phyloP scores from a whole-genome alignment of 2,888 invertebrate genomes.

The Cephus spinipes region DNA sequence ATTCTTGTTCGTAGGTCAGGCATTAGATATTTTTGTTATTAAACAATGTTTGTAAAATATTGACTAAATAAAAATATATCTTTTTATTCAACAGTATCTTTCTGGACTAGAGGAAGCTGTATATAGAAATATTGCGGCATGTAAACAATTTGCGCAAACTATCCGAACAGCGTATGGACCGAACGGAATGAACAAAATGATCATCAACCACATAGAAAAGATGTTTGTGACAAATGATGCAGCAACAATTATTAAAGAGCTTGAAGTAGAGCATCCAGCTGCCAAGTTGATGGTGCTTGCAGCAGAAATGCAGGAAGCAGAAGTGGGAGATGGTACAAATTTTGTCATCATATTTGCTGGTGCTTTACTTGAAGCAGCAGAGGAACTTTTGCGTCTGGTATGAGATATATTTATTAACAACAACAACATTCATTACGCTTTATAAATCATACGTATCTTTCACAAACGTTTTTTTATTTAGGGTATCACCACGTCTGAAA shows the following conservation, averaged over 20 bases:
- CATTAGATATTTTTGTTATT: not conserved
- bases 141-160: constrained; percentile 94
- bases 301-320: constrained; percentile 98
- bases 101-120: constrained; percentile 98
- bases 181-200: constrained; percentile 99
- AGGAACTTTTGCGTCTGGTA: constrained; percentile 89
- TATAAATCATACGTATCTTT: not conserved
- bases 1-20: not conserved
- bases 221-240: constrained; percentile 99
- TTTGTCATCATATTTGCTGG: constrained; percentile 96
- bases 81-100: constrained; percentile 71
- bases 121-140: constrained; percentile 93
- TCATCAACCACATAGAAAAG: constrained; percentile 98
- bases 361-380: constrained; percentile 90
- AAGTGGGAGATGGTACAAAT: constrained; percentile 99
- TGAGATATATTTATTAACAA: constrained; percentile 5
- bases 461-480: constrained; percentile 37
- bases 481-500: constrained; percentile 97
- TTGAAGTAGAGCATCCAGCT: constrained; percentile 98
- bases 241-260: constrained; percentile 94
- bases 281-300: constrained; percentile 96
- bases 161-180: constrained; percentile 97
- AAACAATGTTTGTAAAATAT: not conserved
- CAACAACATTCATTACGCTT: not conserved
- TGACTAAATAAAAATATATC: constrained; percentile 2